phyloP scores from a whole-genome alignment of 2,797 vertebrate genomes.

The Eidolon dupreanum region DNA sequence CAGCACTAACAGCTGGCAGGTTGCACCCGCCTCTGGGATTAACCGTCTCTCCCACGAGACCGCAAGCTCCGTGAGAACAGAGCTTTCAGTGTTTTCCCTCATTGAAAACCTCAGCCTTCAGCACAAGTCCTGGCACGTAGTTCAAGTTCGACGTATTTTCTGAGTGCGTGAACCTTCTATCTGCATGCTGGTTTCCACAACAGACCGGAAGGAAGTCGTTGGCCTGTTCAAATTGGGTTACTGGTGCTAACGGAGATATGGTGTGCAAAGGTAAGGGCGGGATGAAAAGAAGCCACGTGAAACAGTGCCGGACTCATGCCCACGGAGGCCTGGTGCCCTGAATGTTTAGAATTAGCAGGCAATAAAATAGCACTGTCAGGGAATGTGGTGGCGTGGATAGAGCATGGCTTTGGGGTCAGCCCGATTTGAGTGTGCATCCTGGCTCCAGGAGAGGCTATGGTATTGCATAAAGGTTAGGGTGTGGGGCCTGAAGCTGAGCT shows the following conservation, averaged over 20 bases:
- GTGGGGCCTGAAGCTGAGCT: background rate
- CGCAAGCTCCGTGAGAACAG: background rate
- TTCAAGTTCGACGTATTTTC: background rate
- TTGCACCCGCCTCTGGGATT: background rate
- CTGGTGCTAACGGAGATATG: background rate
- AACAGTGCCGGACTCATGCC: background rate
- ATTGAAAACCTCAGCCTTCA: background rate
- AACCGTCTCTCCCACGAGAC: background rate
- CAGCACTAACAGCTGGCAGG: background rate
- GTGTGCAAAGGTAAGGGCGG: background rate
- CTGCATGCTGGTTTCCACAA: background rate
- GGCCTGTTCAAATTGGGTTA: accelerated
- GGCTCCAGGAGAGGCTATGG: background rate
- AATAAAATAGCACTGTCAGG: accelerated
- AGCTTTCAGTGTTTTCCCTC: background rate
- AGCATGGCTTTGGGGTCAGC: background rate
- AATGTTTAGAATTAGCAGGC: background rate
- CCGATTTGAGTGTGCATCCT: too few species aligned
- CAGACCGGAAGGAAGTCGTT: background rate
- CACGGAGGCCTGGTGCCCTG: background rate
- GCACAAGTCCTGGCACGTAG: background rate
- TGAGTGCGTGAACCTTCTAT: background rate
- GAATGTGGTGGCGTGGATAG: accelerated
- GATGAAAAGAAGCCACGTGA: accelerated
- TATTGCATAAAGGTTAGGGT: accelerated